Base-by-base conservation (phyloP, 30 jellyfish, hydroid and myxozoan species). In the Nemopilema nomurai region DNA sequence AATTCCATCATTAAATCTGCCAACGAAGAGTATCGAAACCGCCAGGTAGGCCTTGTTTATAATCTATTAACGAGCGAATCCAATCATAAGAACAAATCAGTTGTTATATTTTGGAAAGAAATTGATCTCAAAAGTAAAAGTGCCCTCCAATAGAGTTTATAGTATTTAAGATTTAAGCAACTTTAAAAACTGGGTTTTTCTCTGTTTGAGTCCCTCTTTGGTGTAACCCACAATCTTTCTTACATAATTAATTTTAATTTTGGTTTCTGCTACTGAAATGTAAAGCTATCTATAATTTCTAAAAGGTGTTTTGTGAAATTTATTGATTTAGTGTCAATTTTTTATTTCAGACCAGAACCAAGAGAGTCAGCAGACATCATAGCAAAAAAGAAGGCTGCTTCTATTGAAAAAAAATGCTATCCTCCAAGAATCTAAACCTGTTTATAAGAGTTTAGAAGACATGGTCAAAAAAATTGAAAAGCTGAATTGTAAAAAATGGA, bases 1-100 rank as follows among this genome's bases (percentile, higher is more conserved):
- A 18, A 52, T 78, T 51, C 88, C 88, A 20, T 22, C 84, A 16
- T 51, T 76, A 18, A 32, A 32, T 78, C 66, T 78, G 53, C 84
- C 83, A 20, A 51, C 62, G 25, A 78, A 53, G 49, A 51, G 80
- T 70, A 70, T 70, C 18, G 57, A 41, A 41, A 41, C 57, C 57
- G 57, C 6, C 57, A 41, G n/a, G n/a, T n/a, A n/a, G 57, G 57
- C 57, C 57, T 41, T 41, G 57, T 41, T 41, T 41, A 41, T 41
- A 41, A 41, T 41, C 6, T 41, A 41, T 41, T 41, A 41, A 41
- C 9, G 57, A 41, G 57, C 57, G 57, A 41, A 41, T 41, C 57
- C 57, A 41, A 41, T 41, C 57, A 41, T 41, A 41, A 41, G 57
- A 41, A 41, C 57, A 41, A 41, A 41, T 41, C 57, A 41, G 57